A percentile compares a stretch with the other conserved stretches of the same genome.
These are phyloP conservation scores for Alouatta palliata DNA, from an alignment of 2,113 vertebrate genomes.

Conservation along the genomic window DNA sequence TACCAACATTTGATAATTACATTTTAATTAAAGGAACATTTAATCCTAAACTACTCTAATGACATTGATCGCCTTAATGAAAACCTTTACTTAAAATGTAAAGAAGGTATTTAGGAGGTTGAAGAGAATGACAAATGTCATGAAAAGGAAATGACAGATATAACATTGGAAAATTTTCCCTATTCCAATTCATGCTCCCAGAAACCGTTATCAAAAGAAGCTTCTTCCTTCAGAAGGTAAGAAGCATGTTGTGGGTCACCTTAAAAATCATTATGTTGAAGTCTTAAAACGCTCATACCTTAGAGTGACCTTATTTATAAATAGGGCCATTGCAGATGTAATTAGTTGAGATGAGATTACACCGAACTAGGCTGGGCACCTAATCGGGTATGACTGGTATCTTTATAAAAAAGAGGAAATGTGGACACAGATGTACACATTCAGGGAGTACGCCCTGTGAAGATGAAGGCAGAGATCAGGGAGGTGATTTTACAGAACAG, in stretches of 20 bases:
- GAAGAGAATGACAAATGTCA: background rate
- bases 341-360: background rate
- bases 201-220: background rate
- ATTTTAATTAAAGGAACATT: constrained; percentile 21
- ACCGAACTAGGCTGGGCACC: no score
- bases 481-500: background rate
- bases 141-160: background rate
- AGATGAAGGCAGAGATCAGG: background rate
- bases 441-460: background rate
- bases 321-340: background rate
- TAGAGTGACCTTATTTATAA: background rate
- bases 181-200: background rate
- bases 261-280: background rate
- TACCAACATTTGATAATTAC: background rate
- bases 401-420: background rate
- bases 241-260: background rate
- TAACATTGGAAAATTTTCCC: background rate
- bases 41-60: background rate
- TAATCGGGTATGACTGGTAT: background rate
- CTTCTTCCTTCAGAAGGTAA: background rate
- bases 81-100: constrained; percentile 4
- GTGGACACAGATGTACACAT: background rate
- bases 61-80: background rate
- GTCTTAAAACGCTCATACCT: background rate
- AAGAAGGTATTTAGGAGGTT: background rate